A percentile compares a stretch with the other conserved stretches of the same genome.
Evolutionary conservation across 1,140 invertebrate species (phyloP).

Genomic region (Cydia pomonella): DNA sequence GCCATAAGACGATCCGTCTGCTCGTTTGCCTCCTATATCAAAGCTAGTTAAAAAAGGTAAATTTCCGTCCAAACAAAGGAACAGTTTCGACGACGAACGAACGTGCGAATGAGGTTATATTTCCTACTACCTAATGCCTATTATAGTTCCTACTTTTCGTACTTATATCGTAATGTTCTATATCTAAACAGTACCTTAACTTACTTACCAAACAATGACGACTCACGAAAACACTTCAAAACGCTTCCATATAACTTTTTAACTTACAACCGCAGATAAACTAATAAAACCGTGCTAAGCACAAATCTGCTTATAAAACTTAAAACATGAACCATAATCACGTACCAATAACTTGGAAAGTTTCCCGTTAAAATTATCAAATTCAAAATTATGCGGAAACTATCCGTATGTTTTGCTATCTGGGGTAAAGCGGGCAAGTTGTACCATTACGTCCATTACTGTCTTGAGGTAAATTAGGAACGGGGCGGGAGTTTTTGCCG

Average conservation of each 20-base stretch:
- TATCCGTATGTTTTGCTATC: conserved; percentile 29
- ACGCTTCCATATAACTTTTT: neutral
- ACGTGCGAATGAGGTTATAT: no score
- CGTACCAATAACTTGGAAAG: conserved; percentile 21
- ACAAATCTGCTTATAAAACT: conserved; percentile 17
- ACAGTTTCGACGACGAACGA: no score
- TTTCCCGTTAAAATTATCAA: conserved; percentile 23
- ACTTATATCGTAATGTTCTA: no score
- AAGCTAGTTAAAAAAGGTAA: no score
- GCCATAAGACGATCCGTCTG: no score
- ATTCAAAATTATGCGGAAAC: conserved; percentile 25
- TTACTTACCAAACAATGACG: no score
- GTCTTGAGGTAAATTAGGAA: conserved; percentile 28
- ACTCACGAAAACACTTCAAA: neutral
- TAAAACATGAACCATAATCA: conserved; percentile 5
- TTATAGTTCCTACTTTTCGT: no score
- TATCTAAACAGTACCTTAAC: no score
- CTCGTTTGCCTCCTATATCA: no score
- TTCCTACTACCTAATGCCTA: no score
- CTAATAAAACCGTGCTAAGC: neutral
- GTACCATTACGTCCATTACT: conserved; percentile 31
- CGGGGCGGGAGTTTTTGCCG: conserved; percentile 25
- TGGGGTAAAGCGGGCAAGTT: neutral
- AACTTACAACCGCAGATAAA: neutral
- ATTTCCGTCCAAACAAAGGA: no score